Base-by-base conservation (phyloP, 2,797 vertebrate species). In the Falco naumanni region DNA sequence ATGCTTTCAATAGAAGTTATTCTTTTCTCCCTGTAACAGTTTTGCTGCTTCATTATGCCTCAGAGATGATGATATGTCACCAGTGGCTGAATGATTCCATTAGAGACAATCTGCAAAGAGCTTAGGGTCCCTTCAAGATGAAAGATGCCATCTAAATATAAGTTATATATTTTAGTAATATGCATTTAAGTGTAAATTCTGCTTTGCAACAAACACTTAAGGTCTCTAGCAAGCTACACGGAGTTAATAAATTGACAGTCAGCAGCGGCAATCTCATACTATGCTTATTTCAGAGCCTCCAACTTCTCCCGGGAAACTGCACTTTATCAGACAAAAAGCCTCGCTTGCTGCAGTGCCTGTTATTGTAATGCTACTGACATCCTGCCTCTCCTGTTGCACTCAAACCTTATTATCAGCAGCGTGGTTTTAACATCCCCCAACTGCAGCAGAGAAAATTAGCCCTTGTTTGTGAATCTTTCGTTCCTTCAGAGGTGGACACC, bases 161-260 rank as follows among this genome's bases (percentile, higher is more conserved):
- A 66, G 65, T 90, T 94, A 90, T 84, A 79, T 92, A 60, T 90
- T 97, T 92, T 68, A 91, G 85, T 89, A 95, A 95, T 94, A 94
- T 74, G 47, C 87, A 93, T 47, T 97, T 93, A 93, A 96, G 59
- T 85, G 84, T 79, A 91, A 96, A 91, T 92, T 94, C 68, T 91
- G 61, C 54, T 79, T 92, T 91, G 69, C 84, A 88, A 93, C 53
- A 53, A 77, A 84, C 79, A 66, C 60, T 97, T 94, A 92, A 86
- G 60, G 29, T 97, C 89, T 95, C 86, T 76, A 92, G 66, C 24
- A 94, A 92, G 83, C 82, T 66, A 68, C 66, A 48, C 11, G 9
- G 66, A 96, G 84, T 96, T 92, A 97, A 96, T 95, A 96, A 92
- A 97, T 85, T 91, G 95, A 70, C 70, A 95, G 71, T 65, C 65